phyloP scores from a whole-genome alignment of 2,888 invertebrate species.

The Dugesia japonica region DNA sequence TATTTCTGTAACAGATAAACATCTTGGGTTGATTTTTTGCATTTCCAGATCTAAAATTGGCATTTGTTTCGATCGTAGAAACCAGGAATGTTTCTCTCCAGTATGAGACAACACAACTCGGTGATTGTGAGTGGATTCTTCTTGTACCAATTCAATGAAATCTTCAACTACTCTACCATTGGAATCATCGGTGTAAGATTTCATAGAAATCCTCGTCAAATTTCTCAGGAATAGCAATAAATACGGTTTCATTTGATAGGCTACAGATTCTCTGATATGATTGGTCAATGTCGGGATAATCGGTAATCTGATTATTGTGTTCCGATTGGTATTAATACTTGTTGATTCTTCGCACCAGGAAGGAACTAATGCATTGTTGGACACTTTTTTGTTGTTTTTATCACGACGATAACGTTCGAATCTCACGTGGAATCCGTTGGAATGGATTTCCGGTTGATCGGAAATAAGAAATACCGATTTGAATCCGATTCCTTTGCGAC shows the following conservation, averaged over 20 bases:
- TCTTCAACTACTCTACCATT: too few relatives aligned
- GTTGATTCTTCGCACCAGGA: background rate
- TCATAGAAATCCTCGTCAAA: conserved; percentile 40
- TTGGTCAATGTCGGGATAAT: background rate
- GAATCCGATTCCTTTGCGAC: conserved; percentile 49
- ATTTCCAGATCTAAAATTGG: too few relatives aligned
- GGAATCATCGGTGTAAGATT: too few relatives aligned
- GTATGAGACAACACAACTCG: too few relatives aligned
- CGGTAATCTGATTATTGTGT: background rate
- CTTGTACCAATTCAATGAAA: too few relatives aligned
- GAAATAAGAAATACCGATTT: conserved; percentile 48
- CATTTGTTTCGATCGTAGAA: too few relatives aligned
- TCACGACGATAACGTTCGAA: conserved; percentile 38
- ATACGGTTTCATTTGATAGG: conserved; percentile 41
- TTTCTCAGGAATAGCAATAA: conserved; percentile 46
- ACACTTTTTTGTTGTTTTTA: background rate
- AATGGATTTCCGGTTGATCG: conserved; percentile 45
- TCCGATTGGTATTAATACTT: too few relatives aligned
- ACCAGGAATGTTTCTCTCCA: too few relatives aligned
- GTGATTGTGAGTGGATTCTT: too few relatives aligned
- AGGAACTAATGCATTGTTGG: background rate
- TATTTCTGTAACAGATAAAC: background rate
- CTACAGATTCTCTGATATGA: background rate
- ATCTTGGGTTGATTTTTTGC: too few relatives aligned
- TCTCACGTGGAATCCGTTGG: conserved; percentile 44